Conservation (phyloP, 2,113 vertebrate species). For the Myxocyprinus asiaticus region DNA sequence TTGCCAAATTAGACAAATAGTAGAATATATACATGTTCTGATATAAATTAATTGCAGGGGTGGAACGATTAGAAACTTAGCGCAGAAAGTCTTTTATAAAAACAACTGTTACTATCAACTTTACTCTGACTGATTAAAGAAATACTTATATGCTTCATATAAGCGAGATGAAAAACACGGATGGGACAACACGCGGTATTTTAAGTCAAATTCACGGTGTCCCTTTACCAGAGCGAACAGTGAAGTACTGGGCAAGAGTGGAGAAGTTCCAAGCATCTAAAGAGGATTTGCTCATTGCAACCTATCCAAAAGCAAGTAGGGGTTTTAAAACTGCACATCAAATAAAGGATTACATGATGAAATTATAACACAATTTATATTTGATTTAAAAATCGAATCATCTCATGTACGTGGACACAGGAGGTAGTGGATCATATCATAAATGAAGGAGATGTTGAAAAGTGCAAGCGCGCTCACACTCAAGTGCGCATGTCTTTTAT, state of each 20-base stretch:
- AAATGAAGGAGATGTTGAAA: slow-evolving; percentile 46
- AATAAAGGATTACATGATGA: no score
- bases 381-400: not conserved
- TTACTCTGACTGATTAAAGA: no score
- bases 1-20: no score
- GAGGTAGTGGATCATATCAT: slow-evolving; percentile 67
- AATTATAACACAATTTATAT: no score
- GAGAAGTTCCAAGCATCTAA: slow-evolving; percentile 58
- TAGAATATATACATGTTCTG: no score
- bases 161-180: not conserved
- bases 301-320: slow-evolving; percentile 62
- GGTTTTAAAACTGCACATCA: not conserved
- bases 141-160: no score
- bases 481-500: slow-evolving; percentile 52
- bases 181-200: not conserved
- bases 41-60: no score
- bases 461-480: slow-evolving; percentile 48
- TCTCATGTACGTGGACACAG: slow-evolving; percentile 66
- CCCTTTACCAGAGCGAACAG: slow-evolving; percentile 44
- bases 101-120: no score
- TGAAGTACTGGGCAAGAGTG: slow-evolving; percentile 46
- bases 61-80: no score
- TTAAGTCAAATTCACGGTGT: slow-evolving; percentile 44
- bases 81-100: no score
- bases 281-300: slow-evolving; percentile 62